phyloP scores from a whole-genome alignment of 1,140 invertebrate genomes.

The Magallana gigas region DNA sequence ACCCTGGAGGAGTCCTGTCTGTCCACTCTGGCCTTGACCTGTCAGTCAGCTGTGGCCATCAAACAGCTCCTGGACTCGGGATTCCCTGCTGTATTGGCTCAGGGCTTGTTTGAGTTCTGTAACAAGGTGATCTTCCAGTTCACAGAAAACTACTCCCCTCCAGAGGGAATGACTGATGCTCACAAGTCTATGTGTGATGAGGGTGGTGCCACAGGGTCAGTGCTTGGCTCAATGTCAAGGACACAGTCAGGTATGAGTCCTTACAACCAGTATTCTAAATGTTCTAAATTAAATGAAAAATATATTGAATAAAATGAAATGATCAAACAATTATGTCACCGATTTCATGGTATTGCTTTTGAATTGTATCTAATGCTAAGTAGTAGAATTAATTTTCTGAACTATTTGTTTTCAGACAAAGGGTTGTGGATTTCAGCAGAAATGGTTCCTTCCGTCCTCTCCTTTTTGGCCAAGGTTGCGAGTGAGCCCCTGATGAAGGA shows the following conservation, averaged over 20 bases:
- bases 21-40: slow-evolving; percentile 86
- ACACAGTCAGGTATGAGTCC: not conserved
- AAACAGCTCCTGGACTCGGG: slow-evolving; percentile 88
- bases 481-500: slow-evolving; percentile 89
- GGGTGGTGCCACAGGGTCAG: slow-evolving; percentile 18
- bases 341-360: not conserved
- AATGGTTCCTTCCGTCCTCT: slow-evolving; percentile 83
- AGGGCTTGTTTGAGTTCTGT: slow-evolving; percentile 77
- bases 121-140: slow-evolving; percentile 70
- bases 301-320: no score
- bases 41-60: slow-evolving; percentile 87
- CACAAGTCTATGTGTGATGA: slow-evolving; percentile 63
- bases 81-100: slow-evolving; percentile 85
- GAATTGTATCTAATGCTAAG: not conserved
- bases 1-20: slow-evolving; percentile 83
- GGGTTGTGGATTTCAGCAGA: slow-evolving; percentile 73
- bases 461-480: slow-evolving; percentile 90
- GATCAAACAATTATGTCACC: not conserved
- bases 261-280: no score
- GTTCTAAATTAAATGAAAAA: no score
- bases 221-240: not conserved
- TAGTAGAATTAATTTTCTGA: slow-evolving; percentile 5
- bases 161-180: slow-evolving; percentile 66
- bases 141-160: slow-evolving; percentile 60
- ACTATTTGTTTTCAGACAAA: slow-evolving; percentile 53